Conservation (phyloP, 2,888 invertebrate genomes). For the Dicranocentrus wangi region DNA sequence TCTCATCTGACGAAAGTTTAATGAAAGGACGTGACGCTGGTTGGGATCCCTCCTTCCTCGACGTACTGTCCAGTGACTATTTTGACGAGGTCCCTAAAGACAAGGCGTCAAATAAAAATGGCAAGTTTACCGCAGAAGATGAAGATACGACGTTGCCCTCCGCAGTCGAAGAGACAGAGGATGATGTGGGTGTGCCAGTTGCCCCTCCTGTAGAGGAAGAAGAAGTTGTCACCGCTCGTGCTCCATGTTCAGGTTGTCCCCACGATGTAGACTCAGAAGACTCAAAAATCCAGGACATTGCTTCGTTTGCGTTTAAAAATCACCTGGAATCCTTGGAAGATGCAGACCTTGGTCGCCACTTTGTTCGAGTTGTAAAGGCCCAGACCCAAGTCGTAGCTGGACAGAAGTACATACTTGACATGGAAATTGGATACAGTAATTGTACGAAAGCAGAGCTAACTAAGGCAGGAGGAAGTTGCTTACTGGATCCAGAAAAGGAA, state of each 20-base stretch:
- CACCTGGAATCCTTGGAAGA: constrained; percentile 49
- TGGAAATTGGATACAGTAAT: constrained; percentile 78
- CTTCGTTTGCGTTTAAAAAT: constrained; percentile 70
- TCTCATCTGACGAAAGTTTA: constrained; percentile 51
- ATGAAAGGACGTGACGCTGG: constrained; percentile 38
- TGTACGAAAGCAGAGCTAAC: constrained; percentile 75
- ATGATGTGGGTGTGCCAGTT: constrained; percentile 42
- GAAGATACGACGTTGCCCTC: not conserved
- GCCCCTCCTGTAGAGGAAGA: constrained; percentile 56
- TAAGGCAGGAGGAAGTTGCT: constrained; percentile 74
- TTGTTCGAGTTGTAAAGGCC: constrained; percentile 72
- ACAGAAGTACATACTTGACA: constrained; percentile 78
- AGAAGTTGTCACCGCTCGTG: constrained; percentile 57
- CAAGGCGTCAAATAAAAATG: not conserved
- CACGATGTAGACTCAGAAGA: constrained; percentile 70
- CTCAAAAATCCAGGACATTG: constrained; percentile 71
- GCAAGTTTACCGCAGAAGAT: not conserved
- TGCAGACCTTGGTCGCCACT: constrained; percentile 61
- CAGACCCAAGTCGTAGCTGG: constrained; percentile 77
- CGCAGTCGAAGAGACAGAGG: not conserved
- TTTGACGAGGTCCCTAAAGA: constrained; percentile 36
- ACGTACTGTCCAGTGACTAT: constrained; percentile 49
- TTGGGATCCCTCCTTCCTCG: constrained; percentile 46
- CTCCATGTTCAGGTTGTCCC: constrained; percentile 72
- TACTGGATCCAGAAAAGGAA: constrained; percentile 71